These are phyloP conservation scores for Chionoecetes opilio DNA, from an alignment of 1,140 invertebrate genomes.

Conservation along the genomic window DNA sequence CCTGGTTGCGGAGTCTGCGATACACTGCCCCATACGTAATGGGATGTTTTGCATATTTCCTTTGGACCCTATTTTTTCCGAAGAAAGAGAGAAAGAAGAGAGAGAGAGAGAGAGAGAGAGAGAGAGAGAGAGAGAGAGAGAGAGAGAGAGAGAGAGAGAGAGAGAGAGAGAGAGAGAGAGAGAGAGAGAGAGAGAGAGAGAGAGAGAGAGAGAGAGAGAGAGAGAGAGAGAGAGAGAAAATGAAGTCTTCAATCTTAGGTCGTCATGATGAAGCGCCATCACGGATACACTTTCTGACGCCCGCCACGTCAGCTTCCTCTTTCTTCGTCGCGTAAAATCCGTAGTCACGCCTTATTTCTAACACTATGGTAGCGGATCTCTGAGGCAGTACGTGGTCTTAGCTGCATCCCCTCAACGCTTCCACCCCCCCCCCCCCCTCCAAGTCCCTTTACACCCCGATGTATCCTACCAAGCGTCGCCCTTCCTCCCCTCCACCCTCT, in stretches of 20 bases:
- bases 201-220: slow-evolving; percentile 23
- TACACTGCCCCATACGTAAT: too few relatives aligned
- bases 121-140: too few relatives aligned
- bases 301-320: neutral
- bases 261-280: slow-evolving; percentile 16
- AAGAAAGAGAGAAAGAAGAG: too few relatives aligned
- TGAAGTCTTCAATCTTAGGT: neutral
- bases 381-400: neutral
- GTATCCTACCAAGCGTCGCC: too few relatives aligned
- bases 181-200: slow-evolving; percentile 27
- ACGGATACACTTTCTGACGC: neutral
- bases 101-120: too few relatives aligned
- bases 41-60: too few relatives aligned
- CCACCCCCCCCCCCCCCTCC: neutral
- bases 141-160: too few relatives aligned
- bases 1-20: too few relatives aligned
- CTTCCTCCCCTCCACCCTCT: too few relatives aligned
- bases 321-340: neutral
- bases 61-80: too few relatives aligned
- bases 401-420: neutral
- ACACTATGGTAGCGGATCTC: neutral
- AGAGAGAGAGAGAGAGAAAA: neutral
- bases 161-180: slow-evolving; percentile 27
- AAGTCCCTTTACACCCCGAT: too few relatives aligned
- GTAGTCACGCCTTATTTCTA: slow-evolving; percentile 6